Evolutionary conservation across 2,797 vertebrate species (phyloP).

Genomic region (Chloroceryle inda): DNA sequence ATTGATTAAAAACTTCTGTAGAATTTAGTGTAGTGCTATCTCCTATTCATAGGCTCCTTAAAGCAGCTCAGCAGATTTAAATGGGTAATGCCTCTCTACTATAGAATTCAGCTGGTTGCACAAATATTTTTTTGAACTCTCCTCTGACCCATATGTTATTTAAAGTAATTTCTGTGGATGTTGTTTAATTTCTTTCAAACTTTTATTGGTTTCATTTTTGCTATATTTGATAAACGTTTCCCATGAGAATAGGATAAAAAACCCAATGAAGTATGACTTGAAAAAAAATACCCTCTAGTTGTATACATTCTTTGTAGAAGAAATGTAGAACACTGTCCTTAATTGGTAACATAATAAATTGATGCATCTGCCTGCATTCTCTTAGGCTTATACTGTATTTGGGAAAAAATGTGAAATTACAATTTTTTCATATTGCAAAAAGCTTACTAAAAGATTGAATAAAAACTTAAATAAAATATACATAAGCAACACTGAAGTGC

Average conservation of each 20-base stretch:
- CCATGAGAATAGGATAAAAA: constrained; percentile 8
- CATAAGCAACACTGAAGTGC: background rate
- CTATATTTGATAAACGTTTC: constrained; percentile 40
- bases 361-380: background rate
- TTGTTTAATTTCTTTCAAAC: constrained; percentile 45
- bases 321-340: background rate
- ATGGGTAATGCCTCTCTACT: background rate
- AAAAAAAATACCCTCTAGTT: constrained; percentile 21
- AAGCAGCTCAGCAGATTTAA: constrained; percentile 1
- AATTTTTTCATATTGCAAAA: background rate
- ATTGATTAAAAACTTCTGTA: background rate
- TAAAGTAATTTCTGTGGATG: constrained; percentile 28
- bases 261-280: background rate
- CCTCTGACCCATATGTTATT: constrained; percentile 20
- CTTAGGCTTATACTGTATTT: background rate
- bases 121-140: constrained; percentile 54
- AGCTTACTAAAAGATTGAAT: background rate
- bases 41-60: background rate
- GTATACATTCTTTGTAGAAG: constrained; percentile 13
- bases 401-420: background rate
- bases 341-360: constrained; percentile 34
- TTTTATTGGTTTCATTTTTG: constrained; percentile 34
- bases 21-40: background rate
- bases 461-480: background rate
- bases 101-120: constrained; percentile 18